Percentiles rank a stretch among this genome's conserved stretches.
These are phyloP conservation scores for Corydoras sp. DNA, from an alignment of 2,113 vertebrate genomes.

Conservation along the genomic window DNA sequence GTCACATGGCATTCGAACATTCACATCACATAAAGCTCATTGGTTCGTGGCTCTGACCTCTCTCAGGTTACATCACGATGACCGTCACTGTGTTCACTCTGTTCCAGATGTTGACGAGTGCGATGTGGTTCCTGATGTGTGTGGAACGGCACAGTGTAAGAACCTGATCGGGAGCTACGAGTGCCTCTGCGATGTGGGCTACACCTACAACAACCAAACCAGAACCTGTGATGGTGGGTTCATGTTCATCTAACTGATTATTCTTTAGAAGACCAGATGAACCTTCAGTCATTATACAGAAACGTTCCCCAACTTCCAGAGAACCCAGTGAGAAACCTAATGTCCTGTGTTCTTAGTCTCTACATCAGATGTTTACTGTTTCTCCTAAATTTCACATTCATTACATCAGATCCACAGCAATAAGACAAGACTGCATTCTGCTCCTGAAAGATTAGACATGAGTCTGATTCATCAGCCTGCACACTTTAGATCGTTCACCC, in stretches of 20 bases:
- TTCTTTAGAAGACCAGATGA: background rate
- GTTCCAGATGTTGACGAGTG: conserved; percentile 87
- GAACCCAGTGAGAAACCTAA: background rate
- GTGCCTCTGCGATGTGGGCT: conserved; percentile 81
- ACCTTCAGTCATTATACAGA: conserved; percentile 15
- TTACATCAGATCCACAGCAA: no score
- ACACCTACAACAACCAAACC: conserved; percentile 68
- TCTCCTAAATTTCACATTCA: no score
- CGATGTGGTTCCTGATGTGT: conserved; percentile 57
- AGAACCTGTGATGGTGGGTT: conserved; percentile 77
- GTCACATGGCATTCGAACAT: no score
- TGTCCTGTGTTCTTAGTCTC: no score
- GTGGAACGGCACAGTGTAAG: conserved; percentile 78
- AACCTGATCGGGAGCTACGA: conserved; percentile 76
- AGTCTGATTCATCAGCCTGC: no score
- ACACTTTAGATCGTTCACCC: no score
- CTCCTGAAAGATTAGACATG: no score
- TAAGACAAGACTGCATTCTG: no score
- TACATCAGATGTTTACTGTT: no score
- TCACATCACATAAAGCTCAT: no score
- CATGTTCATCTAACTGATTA: background rate
- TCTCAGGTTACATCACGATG: background rate
- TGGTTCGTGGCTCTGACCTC: no score
- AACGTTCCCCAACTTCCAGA: background rate
- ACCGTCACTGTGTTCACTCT: conserved; percentile 13